These are phyloP conservation scores for Arnoldichthys spilopterus DNA, from an alignment of 2,797 vertebrate species.

Conservation along the genomic window DNA sequence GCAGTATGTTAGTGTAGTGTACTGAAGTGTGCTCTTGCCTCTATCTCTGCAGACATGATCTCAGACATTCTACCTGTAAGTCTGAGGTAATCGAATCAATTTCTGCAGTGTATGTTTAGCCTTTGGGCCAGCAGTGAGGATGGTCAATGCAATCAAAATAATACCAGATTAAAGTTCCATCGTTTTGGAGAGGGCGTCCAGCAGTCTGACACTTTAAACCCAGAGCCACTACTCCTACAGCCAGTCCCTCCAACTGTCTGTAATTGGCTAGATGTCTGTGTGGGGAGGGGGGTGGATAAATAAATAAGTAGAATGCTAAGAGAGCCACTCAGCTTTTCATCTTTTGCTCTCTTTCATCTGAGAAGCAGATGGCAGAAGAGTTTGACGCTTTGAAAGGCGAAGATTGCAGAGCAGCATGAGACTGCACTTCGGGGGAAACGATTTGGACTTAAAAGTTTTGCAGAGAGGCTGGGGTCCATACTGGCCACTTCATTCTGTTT, in stretches of 20 bases:
- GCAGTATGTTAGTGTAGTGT: too few relatives aligned
- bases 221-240: not conserved
- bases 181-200: slow-evolving; percentile 26
- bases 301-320: slow-evolving; percentile 43
- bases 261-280: slow-evolving; percentile 49
- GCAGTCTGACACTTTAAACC: slow-evolving; percentile 24
- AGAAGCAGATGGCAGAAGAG: slow-evolving; percentile 56
- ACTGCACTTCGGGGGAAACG: slow-evolving; percentile 56
- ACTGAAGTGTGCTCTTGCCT: not conserved
- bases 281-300: slow-evolving; percentile 19
- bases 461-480: slow-evolving; percentile 21
- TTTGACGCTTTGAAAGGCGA: slow-evolving; percentile 61
- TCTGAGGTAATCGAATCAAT: not conserved
- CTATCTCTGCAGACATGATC: not conserved
- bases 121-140: not conserved
- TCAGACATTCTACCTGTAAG: not conserved
- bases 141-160: slow-evolving; percentile 39
- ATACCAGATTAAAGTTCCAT: slow-evolving; percentile 33
- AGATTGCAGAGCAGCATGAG: slow-evolving; percentile 47
- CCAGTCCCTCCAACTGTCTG: slow-evolving; percentile 5
- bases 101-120: not conserved
- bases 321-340: slow-evolving; percentile 57
- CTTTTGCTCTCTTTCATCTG: slow-evolving; percentile 65
- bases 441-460: slow-evolving; percentile 53
- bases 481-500: slow-evolving; percentile 25